These are phyloP conservation scores for Cacatua alba DNA, from an alignment of 2,113 vertebrate species.

Conservation along the genomic window DNA sequence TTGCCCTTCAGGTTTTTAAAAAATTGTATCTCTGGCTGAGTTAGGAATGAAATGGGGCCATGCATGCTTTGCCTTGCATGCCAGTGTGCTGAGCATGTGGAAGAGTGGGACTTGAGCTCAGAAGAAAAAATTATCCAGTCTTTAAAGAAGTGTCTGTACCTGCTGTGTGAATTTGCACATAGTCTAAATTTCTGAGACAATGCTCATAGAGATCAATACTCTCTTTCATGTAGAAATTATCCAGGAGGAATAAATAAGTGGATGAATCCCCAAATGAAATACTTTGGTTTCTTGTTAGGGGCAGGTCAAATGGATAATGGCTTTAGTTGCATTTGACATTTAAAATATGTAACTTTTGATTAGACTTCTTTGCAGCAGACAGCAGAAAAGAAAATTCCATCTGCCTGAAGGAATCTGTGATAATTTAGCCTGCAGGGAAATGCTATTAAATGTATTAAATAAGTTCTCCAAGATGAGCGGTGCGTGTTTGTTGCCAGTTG, in stretches of 20 bases:
- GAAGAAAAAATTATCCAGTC: neutral
- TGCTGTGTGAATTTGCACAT: neutral
- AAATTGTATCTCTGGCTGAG: neutral
- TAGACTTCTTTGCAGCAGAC: neutral
- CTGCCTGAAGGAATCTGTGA: neutral
- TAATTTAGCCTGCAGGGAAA: neutral
- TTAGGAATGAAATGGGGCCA: neutral
- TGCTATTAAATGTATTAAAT: neutral
- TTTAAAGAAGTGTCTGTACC: neutral
- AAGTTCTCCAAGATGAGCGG: neutral
- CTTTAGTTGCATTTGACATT: constrained; percentile 22
- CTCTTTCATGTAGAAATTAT: neutral
- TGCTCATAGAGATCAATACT: neutral
- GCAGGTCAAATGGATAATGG: neutral
- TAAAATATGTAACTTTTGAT: constrained; percentile 1
- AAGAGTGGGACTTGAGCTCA: neutral
- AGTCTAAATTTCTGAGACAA: neutral
- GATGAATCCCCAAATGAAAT: neutral
- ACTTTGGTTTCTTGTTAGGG: neutral
- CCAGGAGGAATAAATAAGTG: neutral
- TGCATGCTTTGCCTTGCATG: neutral
- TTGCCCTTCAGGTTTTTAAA: neutral
- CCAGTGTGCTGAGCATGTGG: neutral
- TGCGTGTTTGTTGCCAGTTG: neutral
- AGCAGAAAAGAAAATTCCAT: neutral